Conservation (phyloP, 2,888 invertebrate genomes). For the Nebria brevicollis region DNA sequence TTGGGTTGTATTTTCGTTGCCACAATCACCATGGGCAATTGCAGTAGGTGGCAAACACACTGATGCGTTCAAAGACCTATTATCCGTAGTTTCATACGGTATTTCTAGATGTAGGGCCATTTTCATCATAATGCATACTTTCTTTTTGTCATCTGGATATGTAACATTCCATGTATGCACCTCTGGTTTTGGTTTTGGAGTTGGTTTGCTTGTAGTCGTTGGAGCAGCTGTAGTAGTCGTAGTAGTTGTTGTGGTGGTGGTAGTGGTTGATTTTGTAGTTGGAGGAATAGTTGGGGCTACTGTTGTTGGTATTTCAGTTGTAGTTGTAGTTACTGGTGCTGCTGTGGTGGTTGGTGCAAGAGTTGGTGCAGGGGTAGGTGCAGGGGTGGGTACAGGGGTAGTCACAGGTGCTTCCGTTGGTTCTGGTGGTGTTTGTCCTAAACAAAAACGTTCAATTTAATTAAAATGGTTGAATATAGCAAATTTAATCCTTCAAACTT, state of each 20-base stretch:
- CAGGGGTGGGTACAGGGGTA: not conserved
- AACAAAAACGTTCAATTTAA: not conserved
- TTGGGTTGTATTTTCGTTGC: constrained; percentile 46
- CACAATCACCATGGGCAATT: constrained; percentile 61
- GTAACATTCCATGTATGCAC: constrained; percentile 66
- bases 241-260: constrained; percentile 51
- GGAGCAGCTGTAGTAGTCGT: constrained; percentile 58
- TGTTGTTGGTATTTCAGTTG: constrained; percentile 57
- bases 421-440: not conserved
- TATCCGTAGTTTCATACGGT: constrained; percentile 63
- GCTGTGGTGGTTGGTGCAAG: constrained; percentile 55
- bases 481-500: no score
- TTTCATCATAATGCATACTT: constrained; percentile 72
- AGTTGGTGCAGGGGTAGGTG: constrained; percentile 55
- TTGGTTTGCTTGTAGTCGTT: constrained; percentile 55
- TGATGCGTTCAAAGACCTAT: constrained; percentile 53
- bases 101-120: constrained; percentile 75
- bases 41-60: constrained; percentile 64
- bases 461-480: not conserved
- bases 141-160: constrained; percentile 55
- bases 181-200: constrained; percentile 56
- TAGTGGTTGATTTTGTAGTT: constrained; percentile 54
- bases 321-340: constrained; percentile 60
- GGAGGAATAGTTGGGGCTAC: constrained; percentile 49
- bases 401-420: constrained; percentile 53